Percentiles rank a stretch among this genome's conserved stretches.
Conservation (phyloP, 2,888 invertebrate genomes). For the Lathronympha strigana region DNA sequence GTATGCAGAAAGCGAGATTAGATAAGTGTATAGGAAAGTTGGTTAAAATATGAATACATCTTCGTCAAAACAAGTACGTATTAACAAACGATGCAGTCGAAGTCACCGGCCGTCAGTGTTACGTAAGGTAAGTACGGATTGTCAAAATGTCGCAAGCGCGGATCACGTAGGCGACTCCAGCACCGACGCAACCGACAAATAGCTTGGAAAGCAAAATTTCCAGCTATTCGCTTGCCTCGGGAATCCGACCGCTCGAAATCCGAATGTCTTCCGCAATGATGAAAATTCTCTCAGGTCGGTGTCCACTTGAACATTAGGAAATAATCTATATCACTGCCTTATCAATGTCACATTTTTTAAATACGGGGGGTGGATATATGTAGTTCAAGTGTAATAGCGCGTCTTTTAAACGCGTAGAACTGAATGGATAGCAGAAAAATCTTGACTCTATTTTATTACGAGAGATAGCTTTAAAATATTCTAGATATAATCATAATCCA, state of each 20-base stretch:
- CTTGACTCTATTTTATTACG: not conserved
- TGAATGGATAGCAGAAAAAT: too few relatives aligned
- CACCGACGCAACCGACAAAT: slow-evolving; percentile 59
- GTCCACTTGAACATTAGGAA: not conserved
- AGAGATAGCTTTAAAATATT: slow-evolving; percentile 1
- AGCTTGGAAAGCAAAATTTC: slow-evolving; percentile 62
- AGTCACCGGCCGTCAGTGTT: slow-evolving; percentile 52
- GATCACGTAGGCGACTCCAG: slow-evolving; percentile 64
- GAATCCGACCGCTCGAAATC: slow-evolving; percentile 53
- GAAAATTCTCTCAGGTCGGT: slow-evolving; percentile 15
- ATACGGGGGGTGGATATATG: not conserved
- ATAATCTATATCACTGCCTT: not conserved
- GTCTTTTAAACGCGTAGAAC: too few relatives aligned
- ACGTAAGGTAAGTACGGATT: slow-evolving; percentile 65
- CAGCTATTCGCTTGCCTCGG: slow-evolving; percentile 55
- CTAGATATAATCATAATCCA: not conserved
- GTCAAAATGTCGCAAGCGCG: slow-evolving; percentile 76
- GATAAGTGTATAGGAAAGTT: slow-evolving; percentile 37
- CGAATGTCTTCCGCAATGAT: slow-evolving; percentile 36
- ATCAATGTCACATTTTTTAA: not conserved
- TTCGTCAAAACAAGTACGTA: slow-evolving; percentile 23
- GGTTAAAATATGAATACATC: slow-evolving; percentile 40
- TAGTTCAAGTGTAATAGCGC: too few relatives aligned
- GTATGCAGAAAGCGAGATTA: slow-evolving; percentile 17
- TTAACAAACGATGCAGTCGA: slow-evolving; percentile 42